Evolutionary conservation across 2,113 vertebrate species (phyloP).

Genomic region (Lates calcarifer): DNA sequence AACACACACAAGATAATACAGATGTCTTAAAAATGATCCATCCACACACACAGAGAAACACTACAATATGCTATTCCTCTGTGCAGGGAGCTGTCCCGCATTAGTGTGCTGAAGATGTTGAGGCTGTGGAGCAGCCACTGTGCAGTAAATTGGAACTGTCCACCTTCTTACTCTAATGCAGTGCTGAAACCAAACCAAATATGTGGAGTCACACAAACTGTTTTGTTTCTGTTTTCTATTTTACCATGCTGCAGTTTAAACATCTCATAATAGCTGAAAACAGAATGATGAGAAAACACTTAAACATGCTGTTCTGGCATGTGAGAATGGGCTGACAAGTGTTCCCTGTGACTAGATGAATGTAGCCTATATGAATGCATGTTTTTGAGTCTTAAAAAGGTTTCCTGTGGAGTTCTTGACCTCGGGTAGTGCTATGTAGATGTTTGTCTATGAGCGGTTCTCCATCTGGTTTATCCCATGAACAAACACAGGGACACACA

Average conservation of each 20-base stretch:
- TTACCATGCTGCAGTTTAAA: neutral
- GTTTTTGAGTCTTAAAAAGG: neutral
- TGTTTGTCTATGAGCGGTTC: neutral
- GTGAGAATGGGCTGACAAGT: neutral
- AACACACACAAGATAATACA: constrained; percentile 43
- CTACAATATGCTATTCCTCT: neutral
- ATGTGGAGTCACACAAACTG: neutral
- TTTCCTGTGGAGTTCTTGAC: neutral
- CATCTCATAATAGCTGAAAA: neutral
- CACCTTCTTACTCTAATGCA: constrained; percentile 2
- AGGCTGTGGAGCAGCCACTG: constrained; percentile 1
- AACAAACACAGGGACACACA: neutral
- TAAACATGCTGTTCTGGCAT: neutral
- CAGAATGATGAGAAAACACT: neutral
- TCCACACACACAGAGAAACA: constrained; percentile 4
- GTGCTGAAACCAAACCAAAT: constrained; percentile 63
- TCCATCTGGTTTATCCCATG: neutral
- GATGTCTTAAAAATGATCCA: constrained; percentile 37
- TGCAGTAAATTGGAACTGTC: constrained; percentile 54
- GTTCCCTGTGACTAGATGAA: neutral
- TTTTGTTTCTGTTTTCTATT: neutral
- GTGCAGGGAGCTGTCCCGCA: constrained; percentile 68
- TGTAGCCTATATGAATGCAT: neutral
- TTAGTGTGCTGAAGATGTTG: constrained; percentile 53
- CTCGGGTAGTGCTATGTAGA: neutral